A percentile compares a stretch with the other conserved stretches of the same genome.
Conservation (phyloP, 2,888 invertebrate genomes). For the Tolmerus cingulatus region DNA sequence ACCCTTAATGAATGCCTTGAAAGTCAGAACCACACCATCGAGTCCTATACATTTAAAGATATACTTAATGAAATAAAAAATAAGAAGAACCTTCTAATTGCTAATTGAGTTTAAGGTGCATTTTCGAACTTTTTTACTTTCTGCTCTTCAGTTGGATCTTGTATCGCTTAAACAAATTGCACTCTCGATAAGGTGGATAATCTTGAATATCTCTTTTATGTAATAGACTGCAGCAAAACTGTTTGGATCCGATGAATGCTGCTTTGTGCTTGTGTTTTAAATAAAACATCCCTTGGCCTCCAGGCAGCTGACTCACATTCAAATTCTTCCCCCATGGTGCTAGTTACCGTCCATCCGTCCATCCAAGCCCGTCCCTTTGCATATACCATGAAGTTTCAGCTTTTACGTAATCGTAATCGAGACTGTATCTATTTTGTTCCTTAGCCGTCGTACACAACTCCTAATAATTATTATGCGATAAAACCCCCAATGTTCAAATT, state of each 20-base stretch:
- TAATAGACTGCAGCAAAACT: constrained; percentile 12
- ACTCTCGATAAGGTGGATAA: not conserved
- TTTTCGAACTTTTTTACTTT: not conserved
- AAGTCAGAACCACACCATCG: not conserved
- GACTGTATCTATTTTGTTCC: not conserved
- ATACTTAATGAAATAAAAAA: not conserved
- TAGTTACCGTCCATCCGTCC: not conserved
- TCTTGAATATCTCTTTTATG: constrained; percentile 1
- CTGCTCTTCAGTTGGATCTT: not conserved
- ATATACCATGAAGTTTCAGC: not conserved
- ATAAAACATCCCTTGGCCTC: constrained; percentile 3
- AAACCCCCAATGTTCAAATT: not conserved
- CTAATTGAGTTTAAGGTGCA: not conserved
- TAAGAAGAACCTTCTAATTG: not conserved
- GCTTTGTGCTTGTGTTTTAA: constrained; percentile 13
- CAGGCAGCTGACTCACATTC: not conserved
- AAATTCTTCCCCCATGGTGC: not conserved
- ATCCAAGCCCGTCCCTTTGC: not conserved
- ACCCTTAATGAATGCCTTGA: not conserved
- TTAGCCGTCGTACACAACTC: not conserved
- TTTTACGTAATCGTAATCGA: constrained; percentile 26
- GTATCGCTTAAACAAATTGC: not conserved
- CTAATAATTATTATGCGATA: not conserved
- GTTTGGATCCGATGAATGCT: not conserved
- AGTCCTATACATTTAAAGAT: not conserved